Percentiles rank a stretch among this genome's conserved stretches.
phyloP scores from a whole-genome alignment of 2,797 vertebrate genomes.

The Typhlichthys eigenmanni region DNA sequence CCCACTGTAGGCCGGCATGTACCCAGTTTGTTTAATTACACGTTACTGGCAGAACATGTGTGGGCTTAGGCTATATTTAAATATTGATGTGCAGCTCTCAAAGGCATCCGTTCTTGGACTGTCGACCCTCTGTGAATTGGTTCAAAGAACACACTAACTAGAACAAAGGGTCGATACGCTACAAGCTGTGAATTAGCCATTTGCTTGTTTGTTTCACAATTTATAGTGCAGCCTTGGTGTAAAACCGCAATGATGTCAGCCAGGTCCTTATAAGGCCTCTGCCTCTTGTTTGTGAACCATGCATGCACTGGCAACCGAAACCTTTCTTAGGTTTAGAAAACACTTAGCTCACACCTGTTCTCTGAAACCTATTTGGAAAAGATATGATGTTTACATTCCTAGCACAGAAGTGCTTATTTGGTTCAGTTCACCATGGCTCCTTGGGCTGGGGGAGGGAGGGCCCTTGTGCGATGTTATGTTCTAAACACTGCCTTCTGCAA shows the following conservation, averaged over 20 bases:
- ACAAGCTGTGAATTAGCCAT: conserved; percentile 4
- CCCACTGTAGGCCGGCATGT: neutral
- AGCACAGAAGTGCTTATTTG: conserved; percentile 73
- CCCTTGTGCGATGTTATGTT: conserved; percentile 52
- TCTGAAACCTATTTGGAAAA: conserved; percentile 62
- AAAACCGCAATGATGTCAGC: conserved; percentile 23
- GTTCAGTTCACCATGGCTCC: conserved; percentile 56
- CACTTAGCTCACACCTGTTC: conserved; percentile 73
- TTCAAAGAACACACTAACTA: neutral
- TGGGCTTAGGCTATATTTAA: conserved; percentile 17
- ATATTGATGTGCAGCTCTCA: conserved; percentile 18
- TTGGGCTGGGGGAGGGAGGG: conserved; percentile 60
- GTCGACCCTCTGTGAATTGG: neutral
- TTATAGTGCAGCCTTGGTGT: conserved; percentile 17
- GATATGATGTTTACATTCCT: conserved; percentile 71
- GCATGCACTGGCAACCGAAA: conserved; percentile 32
- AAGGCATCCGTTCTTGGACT: neutral
- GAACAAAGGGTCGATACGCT: conserved; percentile 9
- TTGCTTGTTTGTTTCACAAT: conserved; percentile 14
- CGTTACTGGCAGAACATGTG: conserved; percentile 4
- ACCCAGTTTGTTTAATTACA: conserved; percentile 9
- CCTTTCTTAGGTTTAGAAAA: conserved; percentile 41
- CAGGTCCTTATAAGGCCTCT: conserved; percentile 64
- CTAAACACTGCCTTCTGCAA: conserved; percentile 64
- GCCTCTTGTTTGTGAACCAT: conserved; percentile 62